Base-by-base conservation (phyloP, 30 jellyfish, hydroid and myxozoan genomes). In the Chrysaora quinquecirrha region DNA sequence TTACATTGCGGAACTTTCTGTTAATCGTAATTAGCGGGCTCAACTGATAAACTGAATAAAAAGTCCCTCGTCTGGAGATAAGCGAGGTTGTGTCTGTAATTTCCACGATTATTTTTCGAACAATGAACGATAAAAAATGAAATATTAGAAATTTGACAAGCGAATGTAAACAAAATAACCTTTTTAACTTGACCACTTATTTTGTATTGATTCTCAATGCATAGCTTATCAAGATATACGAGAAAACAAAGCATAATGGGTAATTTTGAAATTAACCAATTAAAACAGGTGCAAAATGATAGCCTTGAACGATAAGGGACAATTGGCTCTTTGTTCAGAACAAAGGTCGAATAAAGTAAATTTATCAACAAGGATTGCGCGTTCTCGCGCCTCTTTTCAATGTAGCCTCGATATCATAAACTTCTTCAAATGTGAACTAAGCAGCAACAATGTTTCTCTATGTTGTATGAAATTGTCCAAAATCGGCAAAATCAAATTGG, bases 31-130 rank as follows among this genome's bases (percentile, higher is more conserved):
- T 56, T 61, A 32, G 77, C 56, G 67, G 70, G 31, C 30, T 31
- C 34, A 31, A 2, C 68, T 52, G 68, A 20, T 52, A 20, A 52
- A 52, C 29, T 19, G 29, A 52, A 19, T 52, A 9, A 52, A 34
- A 32, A 21, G 62, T 64, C 29, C 58, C 31, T 33, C 82, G 90
- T 18, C 48, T 20, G 71, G 83, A 38, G 90, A 48, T 32, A 68
- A 65, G 67, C 48, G 65, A 9, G 65, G 27, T 22, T 77, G 71
- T 24, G 47, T 64, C 80, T 63, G 79, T 24, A 0, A 35, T 78
- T 9, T 43, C 16, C 58, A 16, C 16, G 58, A n/a, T n/a, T n/a
- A n/a, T n/a, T n/a, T n/a, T 43, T 9, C 9, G 58, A 43, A 43
- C 58, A 43, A 43, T 43, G 58, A 43, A 16, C 12, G 58, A 43